phyloP scores from a whole-genome alignment of 2,888 invertebrate species.

The Ametastegia equiseti region DNA sequence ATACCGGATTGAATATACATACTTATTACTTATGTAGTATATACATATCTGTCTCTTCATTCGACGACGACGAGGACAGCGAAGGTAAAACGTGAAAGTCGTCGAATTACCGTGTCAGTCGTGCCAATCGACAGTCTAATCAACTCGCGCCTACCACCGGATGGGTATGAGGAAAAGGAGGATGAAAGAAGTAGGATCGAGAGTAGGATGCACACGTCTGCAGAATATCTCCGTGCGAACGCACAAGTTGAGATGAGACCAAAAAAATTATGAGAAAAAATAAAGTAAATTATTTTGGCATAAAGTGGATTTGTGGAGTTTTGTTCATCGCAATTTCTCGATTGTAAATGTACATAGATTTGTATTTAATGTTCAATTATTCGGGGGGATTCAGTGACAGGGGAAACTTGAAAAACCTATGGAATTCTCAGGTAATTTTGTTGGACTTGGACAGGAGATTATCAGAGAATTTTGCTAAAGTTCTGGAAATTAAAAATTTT shows the following conservation, averaged over 20 bases:
- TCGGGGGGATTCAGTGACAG: too few relatives aligned
- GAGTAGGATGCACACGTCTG: background rate
- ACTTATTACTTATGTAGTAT: background rate
- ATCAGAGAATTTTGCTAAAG: too few relatives aligned
- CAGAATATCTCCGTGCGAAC: background rate
- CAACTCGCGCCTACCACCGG: background rate
- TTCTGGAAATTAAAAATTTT: too few relatives aligned
- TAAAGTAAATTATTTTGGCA: too few relatives aligned
- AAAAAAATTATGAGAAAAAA: background rate
- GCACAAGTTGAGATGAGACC: background rate
- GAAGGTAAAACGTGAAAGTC: conserved; percentile 9
- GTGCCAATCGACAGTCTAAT: conserved; percentile 1
- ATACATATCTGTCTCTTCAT: background rate
- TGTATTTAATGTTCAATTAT: too few relatives aligned
- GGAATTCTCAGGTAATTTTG: too few relatives aligned
- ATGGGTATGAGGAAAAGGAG: background rate
- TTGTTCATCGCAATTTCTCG: too few relatives aligned
- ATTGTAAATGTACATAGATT: too few relatives aligned
- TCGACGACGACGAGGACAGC: background rate
- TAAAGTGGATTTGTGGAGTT: too few relatives aligned
- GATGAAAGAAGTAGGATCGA: background rate
- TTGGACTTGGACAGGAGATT: too few relatives aligned
- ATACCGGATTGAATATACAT: background rate
- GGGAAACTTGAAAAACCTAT: too few relatives aligned
- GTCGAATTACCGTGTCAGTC: background rate